A percentile compares a stretch with the other conserved stretches of the same genome.
Conservation (phyloP, 1,140 invertebrate genomes). For the Leptopilina boulardi region DNA sequence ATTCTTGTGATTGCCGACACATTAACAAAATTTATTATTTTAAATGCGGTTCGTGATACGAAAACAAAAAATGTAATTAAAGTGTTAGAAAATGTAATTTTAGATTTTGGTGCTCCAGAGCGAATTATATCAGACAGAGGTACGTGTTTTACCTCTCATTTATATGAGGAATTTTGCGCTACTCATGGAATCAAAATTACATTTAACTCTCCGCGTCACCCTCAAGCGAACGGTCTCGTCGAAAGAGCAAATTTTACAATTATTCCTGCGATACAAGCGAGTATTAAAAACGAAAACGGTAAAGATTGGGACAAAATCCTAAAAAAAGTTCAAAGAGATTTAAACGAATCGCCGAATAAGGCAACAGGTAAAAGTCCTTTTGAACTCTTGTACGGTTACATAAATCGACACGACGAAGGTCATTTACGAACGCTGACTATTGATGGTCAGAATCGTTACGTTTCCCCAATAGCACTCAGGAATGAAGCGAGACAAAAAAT, state of each 20-base stretch:
- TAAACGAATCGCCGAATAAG: constrained; percentile 42
- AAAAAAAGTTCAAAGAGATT: constrained; percentile 42
- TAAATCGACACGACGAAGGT: constrained; percentile 29
- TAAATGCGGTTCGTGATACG: constrained; percentile 33
- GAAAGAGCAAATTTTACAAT: constrained; percentile 49
- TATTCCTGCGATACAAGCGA: constrained; percentile 40
- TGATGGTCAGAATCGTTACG: background rate
- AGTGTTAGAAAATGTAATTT: background rate
- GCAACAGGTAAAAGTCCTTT: constrained; percentile 46
- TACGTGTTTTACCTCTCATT: constrained; percentile 56
- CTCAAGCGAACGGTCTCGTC: constrained; percentile 59
- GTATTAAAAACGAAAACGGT: constrained; percentile 17
- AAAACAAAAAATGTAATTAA: constrained; percentile 10
- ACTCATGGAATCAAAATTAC: constrained; percentile 57
- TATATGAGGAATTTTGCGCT: constrained; percentile 55
- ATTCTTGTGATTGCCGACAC: constrained; percentile 40
- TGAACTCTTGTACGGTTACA: constrained; percentile 42
- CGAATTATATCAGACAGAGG: constrained; percentile 58
- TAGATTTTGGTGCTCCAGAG: constrained; percentile 27
- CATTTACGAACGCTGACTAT: background rate
- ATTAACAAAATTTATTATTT: constrained; percentile 33
- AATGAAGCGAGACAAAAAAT: constrained; percentile 5
- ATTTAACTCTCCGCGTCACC: too few relatives aligned
- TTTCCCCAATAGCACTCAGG: too few relatives aligned
- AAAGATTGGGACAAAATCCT: constrained; percentile 43